A percentile compares a stretch with the other conserved stretches of the same genome.
Evolutionary conservation across 2,113 vertebrate species (phyloP).

Genomic region (Zosterops hypoxanthus): DNA sequence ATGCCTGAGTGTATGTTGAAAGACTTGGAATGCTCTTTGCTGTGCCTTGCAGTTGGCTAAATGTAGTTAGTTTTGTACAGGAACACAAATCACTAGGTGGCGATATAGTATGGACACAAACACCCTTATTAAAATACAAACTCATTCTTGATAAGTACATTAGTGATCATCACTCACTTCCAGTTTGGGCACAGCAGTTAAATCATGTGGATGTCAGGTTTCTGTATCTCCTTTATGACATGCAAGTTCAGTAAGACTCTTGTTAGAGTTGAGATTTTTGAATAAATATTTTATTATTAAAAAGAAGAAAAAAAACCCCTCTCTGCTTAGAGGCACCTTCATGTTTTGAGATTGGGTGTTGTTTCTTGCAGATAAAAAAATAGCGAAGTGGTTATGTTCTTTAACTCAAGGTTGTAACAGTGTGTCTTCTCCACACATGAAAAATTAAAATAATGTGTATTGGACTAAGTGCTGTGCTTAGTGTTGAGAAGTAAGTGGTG

Average conservation of each 20-base stretch:
- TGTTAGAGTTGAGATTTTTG: background rate
- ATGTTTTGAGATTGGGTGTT: background rate
- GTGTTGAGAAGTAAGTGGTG: background rate
- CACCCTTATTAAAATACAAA: background rate
- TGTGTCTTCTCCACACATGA: background rate
- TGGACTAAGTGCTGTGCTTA: background rate
- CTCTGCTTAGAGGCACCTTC: background rate
- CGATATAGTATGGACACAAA: background rate
- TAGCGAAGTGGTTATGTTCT: background rate
- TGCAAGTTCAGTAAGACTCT: background rate
- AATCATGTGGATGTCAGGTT: background rate
- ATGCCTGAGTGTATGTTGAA: background rate
- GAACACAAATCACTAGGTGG: constrained; percentile 54
- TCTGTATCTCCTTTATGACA: background rate
- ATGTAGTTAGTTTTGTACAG: background rate
- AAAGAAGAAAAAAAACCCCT: no score
- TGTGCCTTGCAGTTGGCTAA: background rate
- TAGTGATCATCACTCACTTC: background rate
- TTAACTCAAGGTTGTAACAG: background rate
- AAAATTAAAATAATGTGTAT: background rate
- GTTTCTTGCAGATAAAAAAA: background rate
- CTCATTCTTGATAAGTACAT: background rate
- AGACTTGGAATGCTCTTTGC: background rate
- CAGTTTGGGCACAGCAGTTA: background rate
- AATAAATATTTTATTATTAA: background rate